Conservation (phyloP, 1,140 invertebrate genomes). For the Halesus radiatus region DNA sequence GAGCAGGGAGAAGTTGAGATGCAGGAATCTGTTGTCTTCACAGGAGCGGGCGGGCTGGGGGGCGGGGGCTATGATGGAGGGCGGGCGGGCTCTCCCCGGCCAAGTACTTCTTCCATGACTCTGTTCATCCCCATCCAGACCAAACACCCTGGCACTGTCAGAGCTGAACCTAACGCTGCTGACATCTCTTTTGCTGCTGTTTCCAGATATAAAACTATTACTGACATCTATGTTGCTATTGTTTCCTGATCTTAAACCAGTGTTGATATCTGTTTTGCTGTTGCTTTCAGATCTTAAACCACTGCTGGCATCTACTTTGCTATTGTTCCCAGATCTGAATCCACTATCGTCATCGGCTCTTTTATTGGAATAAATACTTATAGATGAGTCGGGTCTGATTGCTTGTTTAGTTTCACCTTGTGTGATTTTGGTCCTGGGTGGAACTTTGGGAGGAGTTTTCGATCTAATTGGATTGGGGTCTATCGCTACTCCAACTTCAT, state of each 20-base stretch:
- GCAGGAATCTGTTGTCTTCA: conserved; percentile 76
- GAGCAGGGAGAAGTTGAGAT: conserved; percentile 74
- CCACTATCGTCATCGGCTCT: neutral
- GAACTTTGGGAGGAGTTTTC: neutral
- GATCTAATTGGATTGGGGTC: neutral
- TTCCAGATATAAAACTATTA: neutral
- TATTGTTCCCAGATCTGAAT: neutral
- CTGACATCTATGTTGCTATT: neutral
- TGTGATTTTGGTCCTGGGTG: neutral
- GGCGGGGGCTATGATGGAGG: conserved; percentile 22
- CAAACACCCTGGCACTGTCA: conserved; percentile 57
- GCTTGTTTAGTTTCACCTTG: neutral
- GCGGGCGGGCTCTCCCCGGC: conserved; percentile 61
- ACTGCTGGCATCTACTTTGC: neutral
- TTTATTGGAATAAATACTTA: neutral
- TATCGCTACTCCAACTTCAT: neutral
- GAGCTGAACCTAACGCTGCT: conserved; percentile 10
- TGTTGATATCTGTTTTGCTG: neutral
- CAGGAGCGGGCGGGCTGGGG: conserved; percentile 59
- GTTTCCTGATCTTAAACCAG: neutral
- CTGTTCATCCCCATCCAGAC: conserved; percentile 57
- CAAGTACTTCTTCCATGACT: conserved; percentile 66
- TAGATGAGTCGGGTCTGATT: neutral
- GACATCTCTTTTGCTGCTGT: neutral
- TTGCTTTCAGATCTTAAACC: neutral